phyloP scores from a whole-genome alignment of 30 jellyfish, hydroid and myxozoan species.

The Cassiopea andromeda region DNA sequence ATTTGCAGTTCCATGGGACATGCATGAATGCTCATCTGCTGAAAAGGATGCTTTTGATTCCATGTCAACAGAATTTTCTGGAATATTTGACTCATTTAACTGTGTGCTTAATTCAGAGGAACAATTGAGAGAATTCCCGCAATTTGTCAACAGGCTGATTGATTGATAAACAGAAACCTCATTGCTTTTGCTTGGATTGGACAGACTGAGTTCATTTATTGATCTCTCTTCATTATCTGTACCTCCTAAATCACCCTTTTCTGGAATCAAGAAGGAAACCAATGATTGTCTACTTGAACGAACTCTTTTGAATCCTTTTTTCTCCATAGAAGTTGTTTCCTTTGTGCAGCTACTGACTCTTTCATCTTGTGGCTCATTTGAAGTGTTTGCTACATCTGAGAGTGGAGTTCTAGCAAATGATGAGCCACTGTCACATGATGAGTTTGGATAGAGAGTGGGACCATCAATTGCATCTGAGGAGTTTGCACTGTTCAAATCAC shows the following conservation, averaged over 20 bases:
- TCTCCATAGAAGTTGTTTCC: neutral
- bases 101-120: neutral
- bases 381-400: neutral
- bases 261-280: slow-evolving; percentile 13
- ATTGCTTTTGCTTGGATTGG: neutral
- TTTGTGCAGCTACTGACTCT: slow-evolving; percentile 1
- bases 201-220: neutral
- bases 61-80: neutral
- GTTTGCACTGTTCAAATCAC: neutral
- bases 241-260: neutral
- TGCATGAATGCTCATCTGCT: neutral
- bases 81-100: neutral
- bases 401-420: neutral
- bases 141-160: slow-evolving; percentile 18
- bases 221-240: neutral
- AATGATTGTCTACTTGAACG: slow-evolving; percentile 18
- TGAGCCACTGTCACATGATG: slow-evolving; percentile 8
- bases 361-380: neutral
- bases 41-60: neutral
- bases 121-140: neutral
- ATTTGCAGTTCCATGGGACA: neutral
- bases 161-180: slow-evolving; percentile 5
- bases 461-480: neutral
- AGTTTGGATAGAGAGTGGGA: slow-evolving; percentile 2
- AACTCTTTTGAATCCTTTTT: neutral